These are phyloP conservation scores for Syncerus caffer DNA, from an alignment of 2,797 vertebrate genomes.

Conservation along the genomic window DNA sequence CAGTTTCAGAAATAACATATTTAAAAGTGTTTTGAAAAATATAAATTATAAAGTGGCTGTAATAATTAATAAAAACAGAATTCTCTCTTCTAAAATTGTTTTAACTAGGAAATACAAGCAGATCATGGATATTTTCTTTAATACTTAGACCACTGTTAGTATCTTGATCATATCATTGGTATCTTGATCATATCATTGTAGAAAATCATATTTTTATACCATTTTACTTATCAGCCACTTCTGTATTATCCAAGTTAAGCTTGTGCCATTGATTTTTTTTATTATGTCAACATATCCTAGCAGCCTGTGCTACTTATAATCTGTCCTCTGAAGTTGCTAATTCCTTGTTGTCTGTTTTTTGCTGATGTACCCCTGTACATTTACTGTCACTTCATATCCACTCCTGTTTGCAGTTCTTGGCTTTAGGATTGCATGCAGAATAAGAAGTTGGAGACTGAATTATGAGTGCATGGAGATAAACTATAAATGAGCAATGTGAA, in stretches of 20 bases:
- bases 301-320: slow-evolving; percentile 69
- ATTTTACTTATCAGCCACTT: slow-evolving; percentile 42
- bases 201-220: neutral
- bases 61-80: slow-evolving; percentile 22
- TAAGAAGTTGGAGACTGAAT: slow-evolving; percentile 55
- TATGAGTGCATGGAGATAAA: slow-evolving; percentile 66
- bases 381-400: slow-evolving; percentile 68
- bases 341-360: slow-evolving; percentile 72
- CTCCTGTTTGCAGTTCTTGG: slow-evolving; percentile 70
- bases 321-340: slow-evolving; percentile 76
- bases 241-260: neutral
- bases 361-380: slow-evolving; percentile 60
- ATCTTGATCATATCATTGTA: neutral
- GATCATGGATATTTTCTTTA: slow-evolving; percentile 19
- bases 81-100: slow-evolving; percentile 8
- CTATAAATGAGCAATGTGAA: slow-evolving; percentile 25
- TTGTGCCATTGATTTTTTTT: slow-evolving; percentile 59
- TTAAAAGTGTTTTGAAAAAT: slow-evolving; percentile 43
- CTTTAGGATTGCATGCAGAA: slow-evolving; percentile 72
- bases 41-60: neutral
- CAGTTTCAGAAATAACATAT: slow-evolving; percentile 23
- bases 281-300: slow-evolving; percentile 49
- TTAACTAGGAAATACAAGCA: slow-evolving; percentile 26
- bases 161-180: neutral
- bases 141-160: neutral